Evolutionary conservation across 2,888 invertebrate species (phyloP), one percentile per base, ranked within the genome.

Genomic region (Danaus chrysippus): DNA sequence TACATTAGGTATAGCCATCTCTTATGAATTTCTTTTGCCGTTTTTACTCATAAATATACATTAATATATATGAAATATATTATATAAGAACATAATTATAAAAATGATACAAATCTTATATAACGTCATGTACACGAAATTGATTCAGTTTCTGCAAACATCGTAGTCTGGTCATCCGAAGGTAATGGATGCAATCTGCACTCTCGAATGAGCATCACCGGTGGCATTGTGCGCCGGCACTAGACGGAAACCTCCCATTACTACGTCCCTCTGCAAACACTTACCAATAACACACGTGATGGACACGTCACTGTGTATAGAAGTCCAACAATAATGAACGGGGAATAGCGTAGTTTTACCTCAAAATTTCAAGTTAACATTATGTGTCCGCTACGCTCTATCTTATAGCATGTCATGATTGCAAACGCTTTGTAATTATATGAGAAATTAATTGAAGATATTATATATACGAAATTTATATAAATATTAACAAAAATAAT

Each of bases 191-290:
- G 71, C 75, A 76, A 76, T 78, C 73, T 74, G 70, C 70, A 70
- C 70, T 71, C 73, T 74, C 71, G 70, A 73, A 72, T 76, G 73
- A 70, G 76, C 74, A 74, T 74, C 67, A 64, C 67, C 72, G 69
- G 63, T 70, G 68, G 70, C 69, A 77, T 77, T 77, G 78, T 78
- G 69, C 68, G 58, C 54, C 58, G 69, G 68, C 71, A 71, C 74
- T 72, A 71, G 73, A 73, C 78, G 79, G 79, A 81, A 77, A 73
- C 75, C 69, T 72, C 68, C 74, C 66, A 78, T 78, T 77, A 77
- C 70, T 66, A 68, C 67, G 66, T 64, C 66, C 69, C 70, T 67
- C 71, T 73, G 71, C 73, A 75, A 73, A 73, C 77, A 75, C 76
- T 72, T 73, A 49, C 68, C 64, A 59, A 70, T 72, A 71, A 74